Percentiles rank a stretch among this genome's conserved stretches.
Conservation (phyloP, 2,113 vertebrate species). For the Lota lota region DNA sequence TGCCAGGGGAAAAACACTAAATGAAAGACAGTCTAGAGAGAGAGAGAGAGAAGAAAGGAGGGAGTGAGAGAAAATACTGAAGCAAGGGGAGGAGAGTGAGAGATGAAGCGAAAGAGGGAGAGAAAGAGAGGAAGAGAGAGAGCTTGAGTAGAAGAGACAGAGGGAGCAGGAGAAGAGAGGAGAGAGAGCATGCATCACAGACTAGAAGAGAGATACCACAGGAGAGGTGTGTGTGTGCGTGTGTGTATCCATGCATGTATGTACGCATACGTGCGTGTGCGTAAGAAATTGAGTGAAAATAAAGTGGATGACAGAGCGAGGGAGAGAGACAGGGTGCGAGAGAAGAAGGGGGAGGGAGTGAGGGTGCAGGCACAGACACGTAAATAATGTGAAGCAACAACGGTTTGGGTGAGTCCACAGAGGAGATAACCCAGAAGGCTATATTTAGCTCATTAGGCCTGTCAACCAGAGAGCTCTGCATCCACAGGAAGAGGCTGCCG, state of each 20-base stretch:
- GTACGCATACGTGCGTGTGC: background rate
- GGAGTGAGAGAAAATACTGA: slow-evolving; percentile 22
- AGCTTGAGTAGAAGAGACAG: slow-evolving; percentile 14
- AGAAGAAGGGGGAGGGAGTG: slow-evolving; percentile 33
- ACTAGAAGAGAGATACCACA: slow-evolving; percentile 29
- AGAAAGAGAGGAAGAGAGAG: slow-evolving; percentile 29
- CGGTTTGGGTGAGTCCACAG: slow-evolving; percentile 65
- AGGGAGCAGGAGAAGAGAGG: slow-evolving; percentile 6
- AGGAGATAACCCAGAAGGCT: slow-evolving; percentile 75
- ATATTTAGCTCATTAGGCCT: slow-evolving; percentile 77
- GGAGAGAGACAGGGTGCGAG: slow-evolving; percentile 27
- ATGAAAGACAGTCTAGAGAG: slow-evolving; percentile 38
- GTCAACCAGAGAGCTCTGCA: slow-evolving; percentile 72
- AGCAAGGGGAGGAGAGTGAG: background rate
- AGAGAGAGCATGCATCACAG: slow-evolving; percentile 21
- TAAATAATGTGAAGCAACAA: slow-evolving; percentile 79
- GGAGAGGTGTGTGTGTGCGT: slow-evolving; percentile 45
- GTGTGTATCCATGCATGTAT: slow-evolving; percentile 12
- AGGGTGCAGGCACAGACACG: slow-evolving; percentile 72
- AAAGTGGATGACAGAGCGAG: slow-evolving; percentile 17
- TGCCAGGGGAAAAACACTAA: slow-evolving; percentile 47
- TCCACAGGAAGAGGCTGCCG: slow-evolving; percentile 60
- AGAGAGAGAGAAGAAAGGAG: slow-evolving; percentile 36
- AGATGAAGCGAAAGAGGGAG: slow-evolving; percentile 29
- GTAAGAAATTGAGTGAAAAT: slow-evolving; percentile 17